Evolutionary conservation across 2,113 vertebrate species (phyloP).

Genomic region (Casuarius casuarius): DNA sequence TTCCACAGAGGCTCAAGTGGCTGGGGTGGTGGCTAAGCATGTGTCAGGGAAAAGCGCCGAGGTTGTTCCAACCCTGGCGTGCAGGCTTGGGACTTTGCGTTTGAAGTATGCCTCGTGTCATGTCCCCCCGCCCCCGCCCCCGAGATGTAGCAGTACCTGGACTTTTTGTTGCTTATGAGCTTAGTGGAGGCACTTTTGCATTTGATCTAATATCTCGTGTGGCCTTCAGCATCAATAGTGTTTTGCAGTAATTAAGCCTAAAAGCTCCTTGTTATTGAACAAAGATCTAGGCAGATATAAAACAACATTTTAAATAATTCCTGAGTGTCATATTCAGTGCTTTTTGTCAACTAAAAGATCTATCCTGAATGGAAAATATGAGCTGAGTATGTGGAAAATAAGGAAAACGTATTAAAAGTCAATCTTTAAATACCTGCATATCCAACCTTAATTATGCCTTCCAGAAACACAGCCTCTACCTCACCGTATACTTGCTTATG

Average conservation of each 20-base stretch:
- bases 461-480: constrained; percentile 21
- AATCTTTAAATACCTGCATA: background rate
- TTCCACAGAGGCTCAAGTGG: accelerated
- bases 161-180: background rate
- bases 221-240: background rate
- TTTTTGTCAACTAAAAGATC: background rate
- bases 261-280: background rate
- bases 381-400: background rate
- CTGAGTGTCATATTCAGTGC: accelerated
- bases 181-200: background rate
- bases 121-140: background rate
- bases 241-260: background rate
- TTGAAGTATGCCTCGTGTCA: background rate
- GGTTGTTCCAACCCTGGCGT: background rate
- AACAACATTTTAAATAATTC: background rate
- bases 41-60: accelerated
- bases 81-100: accelerated
- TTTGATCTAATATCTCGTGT: background rate
- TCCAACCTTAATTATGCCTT: constrained; percentile 39
- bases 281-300: background rate
- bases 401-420: background rate
- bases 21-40: background rate
- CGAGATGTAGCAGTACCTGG: background rate
- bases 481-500: background rate
- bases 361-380: background rate